A percentile compares a stretch with the other conserved stretches of the same genome.
Conservation (phyloP, 2,888 invertebrate genomes). For the Pediacus dermestoides region DNA sequence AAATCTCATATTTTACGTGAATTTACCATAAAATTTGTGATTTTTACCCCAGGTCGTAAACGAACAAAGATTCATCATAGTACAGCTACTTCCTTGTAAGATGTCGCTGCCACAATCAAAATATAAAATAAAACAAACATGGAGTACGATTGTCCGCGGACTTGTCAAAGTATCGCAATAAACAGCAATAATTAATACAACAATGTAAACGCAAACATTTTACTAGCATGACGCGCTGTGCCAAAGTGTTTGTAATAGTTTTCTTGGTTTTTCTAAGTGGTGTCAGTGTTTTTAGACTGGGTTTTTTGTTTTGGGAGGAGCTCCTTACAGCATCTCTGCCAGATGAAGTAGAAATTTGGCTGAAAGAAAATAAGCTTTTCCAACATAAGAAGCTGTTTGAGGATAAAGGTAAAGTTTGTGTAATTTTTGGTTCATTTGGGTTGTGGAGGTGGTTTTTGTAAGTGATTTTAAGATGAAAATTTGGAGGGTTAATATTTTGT, state of each 20-base stretch:
- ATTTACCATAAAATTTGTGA: no score
- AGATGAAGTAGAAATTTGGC: constrained; percentile 69
- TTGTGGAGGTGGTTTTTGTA: no score
- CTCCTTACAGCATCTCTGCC: constrained; percentile 39
- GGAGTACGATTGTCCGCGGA: constrained; percentile 10
- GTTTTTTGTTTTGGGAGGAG: constrained; percentile 49
- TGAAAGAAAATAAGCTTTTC: constrained; percentile 68
- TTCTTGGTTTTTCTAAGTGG: constrained; percentile 53
- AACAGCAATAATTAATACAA: constrained; percentile 15
- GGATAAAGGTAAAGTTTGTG: constrained; percentile 64
- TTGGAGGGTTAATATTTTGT: no score
- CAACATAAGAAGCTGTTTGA: constrained; percentile 67
- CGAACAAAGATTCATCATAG: no score
- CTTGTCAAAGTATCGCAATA: constrained; percentile 13
- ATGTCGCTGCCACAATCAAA: constrained; percentile 4
- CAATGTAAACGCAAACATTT: constrained; percentile 21
- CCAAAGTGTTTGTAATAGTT: constrained; percentile 51
- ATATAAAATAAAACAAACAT: constrained; percentile 13
- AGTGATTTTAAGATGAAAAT: constrained; percentile 1
- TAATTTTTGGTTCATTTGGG: no score
- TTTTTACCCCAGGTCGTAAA: no score
- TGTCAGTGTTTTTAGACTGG: constrained; percentile 50
- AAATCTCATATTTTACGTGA: no score
- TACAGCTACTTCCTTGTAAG: no score
- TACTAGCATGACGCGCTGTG: constrained; percentile 44